Percentiles rank a stretch among this genome's conserved stretches.
phyloP scores from a whole-genome alignment of 1,140 invertebrate species.

The Apis florea region DNA sequence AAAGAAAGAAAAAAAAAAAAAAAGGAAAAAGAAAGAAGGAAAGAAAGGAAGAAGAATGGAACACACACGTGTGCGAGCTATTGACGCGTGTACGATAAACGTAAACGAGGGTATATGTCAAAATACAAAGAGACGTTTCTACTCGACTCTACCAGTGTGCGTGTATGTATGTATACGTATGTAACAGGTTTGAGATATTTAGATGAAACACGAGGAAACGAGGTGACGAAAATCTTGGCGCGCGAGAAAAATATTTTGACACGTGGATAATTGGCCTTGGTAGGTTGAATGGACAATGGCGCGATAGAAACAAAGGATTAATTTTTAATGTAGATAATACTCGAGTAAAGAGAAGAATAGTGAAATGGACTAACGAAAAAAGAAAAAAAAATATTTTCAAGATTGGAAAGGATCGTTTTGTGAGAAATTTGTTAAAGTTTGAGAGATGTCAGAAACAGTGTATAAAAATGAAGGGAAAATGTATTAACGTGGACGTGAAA shows the following conservation, averaged over 20 bases:
- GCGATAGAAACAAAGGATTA: background rate
- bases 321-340: no score
- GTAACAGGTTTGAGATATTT: background rate
- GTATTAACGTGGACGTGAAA: no score
- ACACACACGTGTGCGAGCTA: slow-evolving; percentile 13
- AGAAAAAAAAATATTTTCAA: no score
- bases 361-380: no score
- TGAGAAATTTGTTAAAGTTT: no score
- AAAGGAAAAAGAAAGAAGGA: no score
- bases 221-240: slow-evolving; percentile 30
- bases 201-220: slow-evolving; percentile 25
- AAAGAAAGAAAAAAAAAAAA: no score
- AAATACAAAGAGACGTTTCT: slow-evolving; percentile 17
- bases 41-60: background rate
- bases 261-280: background rate
- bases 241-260: background rate
- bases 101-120: slow-evolving; percentile 17
- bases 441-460: no score
- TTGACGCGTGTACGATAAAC: background rate
- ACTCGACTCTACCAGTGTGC: background rate
- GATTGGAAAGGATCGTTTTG: no score
- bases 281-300: slow-evolving; percentile 1
- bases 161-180: background rate
- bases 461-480: no score
- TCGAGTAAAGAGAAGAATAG: no score